Base-by-base conservation (phyloP, 1,140 invertebrate species). In the Orchestia grillus region DNA sequence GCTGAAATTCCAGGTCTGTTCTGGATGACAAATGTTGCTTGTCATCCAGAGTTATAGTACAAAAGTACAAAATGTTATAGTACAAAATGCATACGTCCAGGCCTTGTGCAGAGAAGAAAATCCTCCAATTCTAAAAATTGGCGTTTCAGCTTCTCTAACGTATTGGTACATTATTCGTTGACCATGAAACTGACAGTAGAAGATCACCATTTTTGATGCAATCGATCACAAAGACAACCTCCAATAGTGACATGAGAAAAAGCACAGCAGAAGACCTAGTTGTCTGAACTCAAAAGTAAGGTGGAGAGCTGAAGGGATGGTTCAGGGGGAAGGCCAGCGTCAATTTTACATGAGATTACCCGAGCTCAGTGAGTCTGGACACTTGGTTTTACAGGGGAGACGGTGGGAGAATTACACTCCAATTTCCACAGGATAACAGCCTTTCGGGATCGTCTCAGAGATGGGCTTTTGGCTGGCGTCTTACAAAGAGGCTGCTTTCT, bases 291-390 rank as follows among this genome's bases (percentile, higher is more conserved):
- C 92, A 94, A 94, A 94, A 44, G 92, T 44, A 45, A 44, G 44
- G 92, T 45, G 43, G 92, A 94, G 92, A 42, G 43, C 92, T 94
- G 28, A 44, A 95, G 45, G 45, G 92, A 47, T 62, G 88, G 96
- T 88, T 62, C 41, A 95, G 88, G 90, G 47, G 47, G 90, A 62
- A 62, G 57, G 45, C 44, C 44, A 92, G 91, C 87, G 88, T 92
- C 96, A 96, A 96, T 96, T 96, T 96, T 96, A 96, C 96, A 95
- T 94, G 96, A 96, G 96, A 96, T 96, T 96, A 96, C 96, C 95
- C 90, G 87, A 92, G 90, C 92, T 94, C 92, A 94, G 95, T 95
- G 90, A 96, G 91, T 96, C 62, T 96, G 96, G 96, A 96, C 96
- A 96, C 90, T 96, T 96, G 90, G 96, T 96, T 96, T 96, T 96